Conservation (phyloP, 2,113 vertebrate species). For the Corvus hawaiiensis region DNA sequence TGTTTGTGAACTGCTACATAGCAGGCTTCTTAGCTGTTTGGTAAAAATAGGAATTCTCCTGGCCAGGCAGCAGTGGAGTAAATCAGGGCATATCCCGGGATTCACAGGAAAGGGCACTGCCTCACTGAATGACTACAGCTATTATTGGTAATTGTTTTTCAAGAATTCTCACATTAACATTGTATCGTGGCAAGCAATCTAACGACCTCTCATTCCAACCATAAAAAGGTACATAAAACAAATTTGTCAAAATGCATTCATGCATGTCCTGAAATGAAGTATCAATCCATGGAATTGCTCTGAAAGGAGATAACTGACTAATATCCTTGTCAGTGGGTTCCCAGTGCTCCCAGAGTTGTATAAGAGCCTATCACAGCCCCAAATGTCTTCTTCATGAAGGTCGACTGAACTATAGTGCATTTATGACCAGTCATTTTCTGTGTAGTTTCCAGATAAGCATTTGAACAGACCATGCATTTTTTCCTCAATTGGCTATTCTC, state of each 20-base stretch:
- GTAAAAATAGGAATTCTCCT: background rate
- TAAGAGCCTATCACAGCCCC: background rate
- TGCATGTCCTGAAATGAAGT: background rate
- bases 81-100: background rate
- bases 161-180: background rate
- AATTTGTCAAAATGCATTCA: constrained; percentile 14
- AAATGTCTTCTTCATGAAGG: constrained; percentile 7
- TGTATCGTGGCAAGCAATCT: background rate
- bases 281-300: background rate
- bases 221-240: constrained; percentile 24
- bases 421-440: constrained; percentile 15
- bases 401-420: background rate
- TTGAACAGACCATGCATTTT: background rate
- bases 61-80: background rate
- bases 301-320: background rate
- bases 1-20: background rate
- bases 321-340: background rate
- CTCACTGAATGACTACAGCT: background rate
- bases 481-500: constrained; percentile 27
- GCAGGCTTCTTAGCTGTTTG: background rate
- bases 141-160: background rate
- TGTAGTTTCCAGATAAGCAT: background rate
- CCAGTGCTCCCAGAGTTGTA: background rate
- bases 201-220: background rate
- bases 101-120: background rate